These are phyloP conservation scores for Fratercula arctica DNA, from an alignment of 2,797 vertebrate genomes.

Conservation along the genomic window DNA sequence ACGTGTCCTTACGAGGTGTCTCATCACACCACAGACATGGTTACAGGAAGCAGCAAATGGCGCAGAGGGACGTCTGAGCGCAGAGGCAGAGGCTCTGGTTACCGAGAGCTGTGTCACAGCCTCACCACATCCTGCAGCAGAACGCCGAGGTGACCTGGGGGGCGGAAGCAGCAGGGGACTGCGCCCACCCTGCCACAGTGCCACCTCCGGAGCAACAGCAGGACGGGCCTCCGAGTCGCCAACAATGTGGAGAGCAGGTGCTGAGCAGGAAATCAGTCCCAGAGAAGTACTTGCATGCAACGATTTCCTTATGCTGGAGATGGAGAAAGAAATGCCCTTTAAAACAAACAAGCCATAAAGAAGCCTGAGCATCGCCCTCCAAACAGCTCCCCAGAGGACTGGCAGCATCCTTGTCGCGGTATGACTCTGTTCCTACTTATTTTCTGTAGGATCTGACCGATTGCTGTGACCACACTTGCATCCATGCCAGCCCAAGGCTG, in stretches of 20 bases:
- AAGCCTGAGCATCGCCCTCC: neutral
- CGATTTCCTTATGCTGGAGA: neutral
- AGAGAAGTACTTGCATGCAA: neutral
- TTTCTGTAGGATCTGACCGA: neutral
- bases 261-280: neutral
- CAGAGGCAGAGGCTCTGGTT: neutral
- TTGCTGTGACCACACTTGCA: neutral
- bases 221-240: neutral
- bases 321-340: neutral
- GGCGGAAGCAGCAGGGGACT: neutral
- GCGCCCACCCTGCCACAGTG: fast-evolving
- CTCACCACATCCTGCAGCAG: slow-evolving; percentile 55
- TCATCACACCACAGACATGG: neutral
- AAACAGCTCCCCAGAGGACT: fast-evolving
- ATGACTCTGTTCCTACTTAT: neutral
- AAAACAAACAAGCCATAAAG: neutral
- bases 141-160: too few relatives aligned
- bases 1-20: fast-evolving
- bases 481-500: fast-evolving
- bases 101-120: slow-evolving; percentile 16
- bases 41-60: neutral
- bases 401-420: fast-evolving
- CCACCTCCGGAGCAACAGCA: neutral
- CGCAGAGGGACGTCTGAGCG: neutral
- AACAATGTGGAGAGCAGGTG: neutral